phyloP scores from a whole-genome alignment of 2,113 vertebrate genomes.

The Gnathonemus echidnorhynchus region DNA sequence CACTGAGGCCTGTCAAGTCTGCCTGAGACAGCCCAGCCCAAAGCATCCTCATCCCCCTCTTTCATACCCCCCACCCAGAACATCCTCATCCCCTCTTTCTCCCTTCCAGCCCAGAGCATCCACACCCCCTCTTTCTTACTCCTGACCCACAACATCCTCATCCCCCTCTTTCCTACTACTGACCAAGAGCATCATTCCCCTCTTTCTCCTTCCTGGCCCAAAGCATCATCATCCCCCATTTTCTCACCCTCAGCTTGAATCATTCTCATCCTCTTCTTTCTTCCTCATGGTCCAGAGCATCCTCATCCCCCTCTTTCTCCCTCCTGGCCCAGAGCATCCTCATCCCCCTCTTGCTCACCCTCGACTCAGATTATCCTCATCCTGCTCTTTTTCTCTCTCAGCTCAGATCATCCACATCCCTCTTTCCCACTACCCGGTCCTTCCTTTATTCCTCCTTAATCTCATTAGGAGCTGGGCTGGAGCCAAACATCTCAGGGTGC shows the following conservation, averaged over 20 bases:
- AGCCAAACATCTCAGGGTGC: slow-evolving; percentile 33
- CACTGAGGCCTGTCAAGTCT: neutral
- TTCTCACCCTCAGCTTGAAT: neutral
- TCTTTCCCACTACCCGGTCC: slow-evolving; percentile 25
- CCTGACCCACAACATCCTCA: neutral
- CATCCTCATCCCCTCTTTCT: slow-evolving; percentile 15
- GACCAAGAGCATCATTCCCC: neutral
- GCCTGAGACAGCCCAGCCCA: neutral
- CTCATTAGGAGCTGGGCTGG: slow-evolving; percentile 41
- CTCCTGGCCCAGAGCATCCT: neutral
- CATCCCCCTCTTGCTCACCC: neutral
- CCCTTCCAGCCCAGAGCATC: neutral
- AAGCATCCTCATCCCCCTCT: slow-evolving; percentile 3
- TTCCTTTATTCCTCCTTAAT: slow-evolving; percentile 37
- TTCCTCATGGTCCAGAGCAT: neutral
- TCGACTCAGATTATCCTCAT: neutral
- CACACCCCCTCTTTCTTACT: too few relatives aligned
- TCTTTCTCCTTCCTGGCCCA: neutral
- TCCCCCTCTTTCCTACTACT: slow-evolving; percentile 11
- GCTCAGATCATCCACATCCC: slow-evolving; percentile 1
- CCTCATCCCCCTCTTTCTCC: neutral
- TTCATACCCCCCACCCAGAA: neutral
- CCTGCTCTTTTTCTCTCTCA: neutral
- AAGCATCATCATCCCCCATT: neutral
- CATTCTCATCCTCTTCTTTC: slow-evolving; percentile 2